Conservation (phyloP, 2,113 vertebrate species). For the Talpa occidentalis region DNA sequence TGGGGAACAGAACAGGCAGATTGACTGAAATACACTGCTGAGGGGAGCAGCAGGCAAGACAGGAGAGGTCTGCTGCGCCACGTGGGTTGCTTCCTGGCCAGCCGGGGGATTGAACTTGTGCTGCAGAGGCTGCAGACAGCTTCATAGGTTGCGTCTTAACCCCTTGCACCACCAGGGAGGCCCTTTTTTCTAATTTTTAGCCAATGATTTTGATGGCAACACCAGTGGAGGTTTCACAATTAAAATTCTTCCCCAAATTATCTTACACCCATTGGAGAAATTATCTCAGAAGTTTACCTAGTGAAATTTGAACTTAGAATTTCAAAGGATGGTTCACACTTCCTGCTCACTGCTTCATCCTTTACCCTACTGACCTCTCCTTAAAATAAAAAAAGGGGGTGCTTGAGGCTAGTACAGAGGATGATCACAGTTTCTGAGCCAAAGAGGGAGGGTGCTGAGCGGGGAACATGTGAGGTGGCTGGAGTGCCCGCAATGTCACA, state of each 20-base stretch:
- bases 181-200: too few species aligned
- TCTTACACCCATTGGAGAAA: slow-evolving; percentile 83
- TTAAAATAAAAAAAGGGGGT: background rate
- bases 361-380: background rate
- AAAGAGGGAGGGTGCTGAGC: background rate
- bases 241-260: slow-evolving; percentile 80
- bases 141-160: too few species aligned
- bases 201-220: slow-evolving; percentile 78
- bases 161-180: too few species aligned
- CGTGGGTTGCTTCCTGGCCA: too few species aligned
- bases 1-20: too few species aligned
- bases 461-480: background rate
- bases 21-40: too few species aligned
- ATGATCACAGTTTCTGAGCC: slow-evolving; percentile 36
- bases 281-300: slow-evolving; percentile 79
- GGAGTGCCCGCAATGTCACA: background rate
- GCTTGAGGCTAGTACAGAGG: background rate
- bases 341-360: background rate
- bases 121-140: too few species aligned
- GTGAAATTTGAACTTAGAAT: slow-evolving; percentile 76
- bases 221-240: slow-evolving; percentile 73
- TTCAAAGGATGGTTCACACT: slow-evolving; percentile 71
- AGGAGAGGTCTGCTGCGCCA: too few species aligned
- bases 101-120: too few species aligned
- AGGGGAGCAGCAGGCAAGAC: too few species aligned